Conservation (phyloP, 2,888 invertebrate species). For the Caenorhabditis doughertyi region DNA sequence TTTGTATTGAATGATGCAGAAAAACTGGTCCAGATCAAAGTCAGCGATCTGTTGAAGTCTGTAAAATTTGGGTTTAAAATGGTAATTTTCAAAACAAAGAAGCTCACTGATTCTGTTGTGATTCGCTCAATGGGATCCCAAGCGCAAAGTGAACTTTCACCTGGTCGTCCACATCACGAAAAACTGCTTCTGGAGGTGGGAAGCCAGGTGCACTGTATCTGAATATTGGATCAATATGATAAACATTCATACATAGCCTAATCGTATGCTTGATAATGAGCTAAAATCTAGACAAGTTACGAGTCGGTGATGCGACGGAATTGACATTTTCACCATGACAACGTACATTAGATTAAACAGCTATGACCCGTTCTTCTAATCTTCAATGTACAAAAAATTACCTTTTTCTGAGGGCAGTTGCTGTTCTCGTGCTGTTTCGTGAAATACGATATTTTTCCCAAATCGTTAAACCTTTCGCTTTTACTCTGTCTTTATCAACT, state of each 20-base stretch:
- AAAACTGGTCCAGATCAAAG: slow-evolving; percentile 8
- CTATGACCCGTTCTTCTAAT: not conserved
- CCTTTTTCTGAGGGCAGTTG: slow-evolving; percentile 19
- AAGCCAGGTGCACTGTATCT: slow-evolving; percentile 19
- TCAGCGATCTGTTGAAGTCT: slow-evolving; percentile 1
- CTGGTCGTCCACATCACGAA: not conserved
- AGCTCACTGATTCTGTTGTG: not conserved
- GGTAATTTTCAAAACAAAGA: not conserved
- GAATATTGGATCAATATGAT: not conserved
- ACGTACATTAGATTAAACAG: too few relatives aligned
- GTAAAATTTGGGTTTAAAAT: not conserved
- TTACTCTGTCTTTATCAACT: slow-evolving; percentile 3
- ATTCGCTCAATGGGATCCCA: slow-evolving; percentile 12
- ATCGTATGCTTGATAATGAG: too few relatives aligned
- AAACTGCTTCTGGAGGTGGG: not conserved
- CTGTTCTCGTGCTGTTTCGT: not conserved
- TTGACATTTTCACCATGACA: too few relatives aligned
- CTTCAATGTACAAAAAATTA: not conserved
- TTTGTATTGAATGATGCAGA: slow-evolving; percentile 7
- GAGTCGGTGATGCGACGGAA: too few relatives aligned
- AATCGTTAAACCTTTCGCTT: slow-evolving; percentile 10
- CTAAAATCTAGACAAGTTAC: too few relatives aligned
- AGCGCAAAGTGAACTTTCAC: slow-evolving; percentile 17
- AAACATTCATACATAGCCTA: not conserved
- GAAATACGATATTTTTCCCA: slow-evolving; percentile 26